These are phyloP conservation scores for Vultur gryphus DNA, from an alignment of 2,797 vertebrate genomes.

Conservation along the genomic window DNA sequence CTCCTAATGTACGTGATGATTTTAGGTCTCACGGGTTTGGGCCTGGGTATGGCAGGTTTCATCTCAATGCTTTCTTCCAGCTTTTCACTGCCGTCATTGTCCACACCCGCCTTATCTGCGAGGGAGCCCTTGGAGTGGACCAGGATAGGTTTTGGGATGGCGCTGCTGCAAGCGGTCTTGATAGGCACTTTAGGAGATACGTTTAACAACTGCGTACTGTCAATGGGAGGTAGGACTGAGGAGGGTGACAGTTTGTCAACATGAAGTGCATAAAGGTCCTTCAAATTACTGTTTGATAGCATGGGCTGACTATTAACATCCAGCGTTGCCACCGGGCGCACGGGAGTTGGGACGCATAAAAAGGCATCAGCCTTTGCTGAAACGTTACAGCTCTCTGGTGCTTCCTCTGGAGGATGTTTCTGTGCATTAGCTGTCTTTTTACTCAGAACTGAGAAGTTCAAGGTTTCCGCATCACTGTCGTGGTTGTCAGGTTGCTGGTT, in stretches of 20 bases:
- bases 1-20: slow-evolving; percentile 96
- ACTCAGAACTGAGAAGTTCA: slow-evolving; percentile 34
- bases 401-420: slow-evolving; percentile 76
- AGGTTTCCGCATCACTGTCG: slow-evolving; percentile 51
- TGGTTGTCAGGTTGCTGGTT: slow-evolving; percentile 28
- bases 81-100: slow-evolving; percentile 71
- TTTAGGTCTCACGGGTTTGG: slow-evolving; percentile 91
- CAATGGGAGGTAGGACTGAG: slow-evolving; percentile 47
- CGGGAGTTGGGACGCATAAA: slow-evolving; percentile 58
- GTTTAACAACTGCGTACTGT: slow-evolving; percentile 68
- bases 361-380: slow-evolving; percentile 67
- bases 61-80: slow-evolving; percentile 72
- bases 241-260: slow-evolving; percentile 55
- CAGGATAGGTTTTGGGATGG: slow-evolving; percentile 85
- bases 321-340: slow-evolving; percentile 70
- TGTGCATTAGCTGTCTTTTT: slow-evolving; percentile 71
- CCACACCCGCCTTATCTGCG: slow-evolving; percentile 38
- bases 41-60: slow-evolving; percentile 80
- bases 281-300: slow-evolving; percentile 64
- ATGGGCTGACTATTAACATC: slow-evolving; percentile 65
- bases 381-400: slow-evolving; percentile 63
- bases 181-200: slow-evolving; percentile 76
- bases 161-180: slow-evolving; percentile 77
- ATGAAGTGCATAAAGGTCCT: slow-evolving; percentile 46
- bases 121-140: slow-evolving; percentile 72